Base-by-base conservation (phyloP, 1,140 invertebrate genomes). In the Planococcus citri region DNA sequence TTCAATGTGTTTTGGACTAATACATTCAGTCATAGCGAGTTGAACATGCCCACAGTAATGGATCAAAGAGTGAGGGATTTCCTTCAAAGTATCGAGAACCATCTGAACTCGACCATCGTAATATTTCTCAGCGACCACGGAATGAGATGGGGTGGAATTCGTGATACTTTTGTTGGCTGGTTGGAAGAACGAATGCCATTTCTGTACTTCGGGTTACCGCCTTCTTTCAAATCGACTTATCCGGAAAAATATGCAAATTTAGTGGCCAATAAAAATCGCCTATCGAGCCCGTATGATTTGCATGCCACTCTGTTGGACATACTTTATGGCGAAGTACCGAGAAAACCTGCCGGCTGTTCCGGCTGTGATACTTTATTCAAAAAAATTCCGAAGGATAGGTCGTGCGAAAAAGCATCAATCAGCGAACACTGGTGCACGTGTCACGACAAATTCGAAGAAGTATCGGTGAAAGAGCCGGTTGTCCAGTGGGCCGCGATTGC, bases 171-270 rank as follows among this genome's bases (percentile, higher is more conserved):
- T 76, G 85, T 88, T 69, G 95, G 95, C 0, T 87, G 90, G 76
- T 81, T 95, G 71, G 95, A 98, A 78, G 94, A 96, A 76, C 79
- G 93, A 58, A 77, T 97, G 21, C 95, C 95, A 0, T 90, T 93
- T 72, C 80, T 93, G 14, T 73, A 72, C 38, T 78, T 95, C 1
- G 82, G 86, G 73, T 72, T 95, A 20, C 94, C 95, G 0, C 78
- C 85, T 33, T 86, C 84, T 78, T 89, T 92, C 74, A 78, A 80
- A 22, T 73, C 83, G 14, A 80, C 83, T 27, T 85, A 88, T 76
- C 84, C 85, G 0, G 74, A 82, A 24, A 83, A 87, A 1, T 83
- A 83, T 61, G 74, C 79, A 21, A 91, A 90, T 72, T 75, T 73
- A n/a, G n/a, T n/a, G n/a, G n/a, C n/a, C n/a, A n/a, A n/a, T n/a